Conservation (phyloP, 2,797 vertebrate genomes). For the Lagorchestes hirsutus region DNA sequence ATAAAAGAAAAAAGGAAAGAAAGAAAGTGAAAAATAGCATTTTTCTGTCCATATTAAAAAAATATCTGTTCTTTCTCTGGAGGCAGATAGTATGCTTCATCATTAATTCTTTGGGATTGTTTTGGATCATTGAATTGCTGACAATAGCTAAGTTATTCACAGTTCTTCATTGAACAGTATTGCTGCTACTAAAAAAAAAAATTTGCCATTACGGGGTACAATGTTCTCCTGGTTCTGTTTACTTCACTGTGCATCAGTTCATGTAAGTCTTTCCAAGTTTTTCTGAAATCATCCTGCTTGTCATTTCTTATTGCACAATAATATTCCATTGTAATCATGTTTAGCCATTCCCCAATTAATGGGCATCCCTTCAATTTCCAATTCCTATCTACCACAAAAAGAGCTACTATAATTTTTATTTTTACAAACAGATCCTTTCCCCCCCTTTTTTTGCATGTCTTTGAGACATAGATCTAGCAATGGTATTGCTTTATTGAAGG, state of each 20-base stretch:
- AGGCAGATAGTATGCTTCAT: background rate
- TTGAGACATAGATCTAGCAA: too few species aligned
- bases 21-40: background rate
- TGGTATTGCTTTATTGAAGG: too few species aligned
- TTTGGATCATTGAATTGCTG: too few species aligned
- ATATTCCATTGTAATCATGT: too few species aligned
- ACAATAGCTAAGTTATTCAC: background rate
- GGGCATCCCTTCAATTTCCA: too few species aligned
- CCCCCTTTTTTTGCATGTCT: too few species aligned
- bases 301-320: too few species aligned
- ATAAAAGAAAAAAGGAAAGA: too few species aligned
- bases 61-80: background rate
- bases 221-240: background rate
- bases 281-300: background rate
- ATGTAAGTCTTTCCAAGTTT: background rate
- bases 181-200: background rate
- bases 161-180: background rate
- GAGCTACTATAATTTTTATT: too few species aligned
- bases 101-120: background rate
- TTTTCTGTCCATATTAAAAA: background rate
- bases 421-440: too few species aligned
- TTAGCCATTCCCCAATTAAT: too few species aligned
- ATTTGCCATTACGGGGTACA: background rate
- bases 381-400: too few species aligned
- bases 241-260: background rate